Evolutionary conservation across 2,113 vertebrate species (phyloP), one percentile per base, ranked within the genome.

Genomic region (Cavia porcellus): DNA sequence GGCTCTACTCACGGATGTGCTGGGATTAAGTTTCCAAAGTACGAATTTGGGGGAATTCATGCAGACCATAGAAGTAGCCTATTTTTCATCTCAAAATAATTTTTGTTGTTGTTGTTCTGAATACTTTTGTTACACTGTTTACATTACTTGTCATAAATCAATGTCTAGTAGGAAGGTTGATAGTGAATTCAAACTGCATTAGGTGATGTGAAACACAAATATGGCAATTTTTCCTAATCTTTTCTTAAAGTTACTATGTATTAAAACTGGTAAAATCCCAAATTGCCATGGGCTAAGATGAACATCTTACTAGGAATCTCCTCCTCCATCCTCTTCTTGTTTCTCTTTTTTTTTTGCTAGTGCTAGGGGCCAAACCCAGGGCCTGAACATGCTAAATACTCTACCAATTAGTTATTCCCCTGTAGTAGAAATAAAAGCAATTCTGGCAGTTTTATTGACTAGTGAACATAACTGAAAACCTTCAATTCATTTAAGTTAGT

Each of bases 351-450:
- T 47, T 30, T 52, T 52, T 52, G 38, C 28, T 17, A 28, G 28
- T 19, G 3, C 47, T 80, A 30, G 47, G 24, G 14, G 1, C 19
- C 4, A 19, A 80, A 52, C 14, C 30, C 47, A 80, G 47, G 47
- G 15, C 47, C 8, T 52, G 47, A 79, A 19, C 45, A 32, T 79
- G 47, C 47, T 4, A 80, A 52, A 4, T 0, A 17, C 15, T 35
- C 47, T 52, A 9, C 47, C 14, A 20, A 17, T 35, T 52, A 32
- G 3, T 15, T 80, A 80, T 20, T 20, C 7, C 5, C 30, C 28
- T 9, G n/a, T 7, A 47, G 17, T 42, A 81, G 62, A 94, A 75
- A 90, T 83, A 95, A 91, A 92, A 93, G 20, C 12, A 50, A 83
- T 77, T 88, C 19, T 89, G 52, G 32, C 19, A 91, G 4, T 72